These are phyloP conservation scores for Nomada fabriciana DNA, from an alignment of 2,888 invertebrate genomes.

Conservation along the genomic window DNA sequence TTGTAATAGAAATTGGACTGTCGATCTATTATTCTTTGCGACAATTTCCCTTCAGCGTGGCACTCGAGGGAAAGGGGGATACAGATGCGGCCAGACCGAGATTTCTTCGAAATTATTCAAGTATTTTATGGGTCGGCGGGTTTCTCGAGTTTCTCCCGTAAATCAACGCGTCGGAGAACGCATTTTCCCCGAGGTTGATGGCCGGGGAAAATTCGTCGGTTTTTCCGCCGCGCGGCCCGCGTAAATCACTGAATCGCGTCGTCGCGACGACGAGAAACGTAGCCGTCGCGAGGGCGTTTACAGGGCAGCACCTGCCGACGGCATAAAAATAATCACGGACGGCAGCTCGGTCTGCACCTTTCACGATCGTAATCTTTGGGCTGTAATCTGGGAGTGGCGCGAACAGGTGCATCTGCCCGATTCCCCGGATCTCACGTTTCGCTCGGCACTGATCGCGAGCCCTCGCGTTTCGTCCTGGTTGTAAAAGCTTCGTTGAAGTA, in stretches of 20 bases:
- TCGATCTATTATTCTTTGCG: not conserved
- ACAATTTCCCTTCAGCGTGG: not conserved
- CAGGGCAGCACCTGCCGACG: not conserved
- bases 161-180: constrained; percentile 45
- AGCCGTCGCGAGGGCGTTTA: not conserved
- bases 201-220: constrained; percentile 47
- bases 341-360: not conserved
- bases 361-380: not conserved
- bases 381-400: not conserved
- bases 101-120: constrained; percentile 59
- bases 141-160: constrained; percentile 38
- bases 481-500: not conserved
- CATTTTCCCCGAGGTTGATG: constrained; percentile 33
- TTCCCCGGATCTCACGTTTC: not conserved
- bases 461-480: no score
- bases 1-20: no score
- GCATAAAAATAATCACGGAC: constrained; percentile 25
- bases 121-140: constrained; percentile 46
- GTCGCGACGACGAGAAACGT: not conserved
- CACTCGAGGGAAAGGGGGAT: not conserved
- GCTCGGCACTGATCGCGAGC: no score
- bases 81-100: not conserved
- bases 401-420: not conserved
- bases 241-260: constrained; percentile 40
- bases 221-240: constrained; percentile 18